These are phyloP conservation scores for Pandemis cinnamomeana DNA, from an alignment of 2,888 invertebrate species.

Conservation along the genomic window DNA sequence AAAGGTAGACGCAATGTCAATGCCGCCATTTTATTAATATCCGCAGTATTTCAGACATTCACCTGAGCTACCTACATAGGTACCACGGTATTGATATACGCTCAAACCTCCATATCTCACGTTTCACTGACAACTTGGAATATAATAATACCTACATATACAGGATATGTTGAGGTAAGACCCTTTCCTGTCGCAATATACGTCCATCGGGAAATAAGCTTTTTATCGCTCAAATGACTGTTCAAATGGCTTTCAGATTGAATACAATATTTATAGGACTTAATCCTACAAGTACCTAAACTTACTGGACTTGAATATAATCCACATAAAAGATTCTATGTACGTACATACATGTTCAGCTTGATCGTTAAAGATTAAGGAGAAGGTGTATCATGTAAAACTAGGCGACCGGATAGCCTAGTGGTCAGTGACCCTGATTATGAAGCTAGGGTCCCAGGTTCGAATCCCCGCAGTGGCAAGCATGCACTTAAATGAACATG, in stretches of 20 bases:
- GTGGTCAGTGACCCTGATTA: too few relatives aligned
- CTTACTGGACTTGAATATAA: neutral
- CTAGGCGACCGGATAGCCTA: too few relatives aligned
- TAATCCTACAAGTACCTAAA: conserved; percentile 10
- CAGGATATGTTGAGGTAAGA: neutral
- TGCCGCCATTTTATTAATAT: conserved; percentile 3
- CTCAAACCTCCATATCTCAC: neutral
- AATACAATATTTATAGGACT: conserved; percentile 14
- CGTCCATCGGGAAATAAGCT: conserved; percentile 36
- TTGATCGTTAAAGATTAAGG: too few relatives aligned
- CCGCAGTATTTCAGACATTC: neutral
- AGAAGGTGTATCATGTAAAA: too few relatives aligned
- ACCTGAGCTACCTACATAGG: neutral
- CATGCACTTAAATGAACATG: too few relatives aligned
- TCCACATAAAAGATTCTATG: neutral
- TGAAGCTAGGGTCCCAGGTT: too few relatives aligned
- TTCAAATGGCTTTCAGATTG: conserved; percentile 31
- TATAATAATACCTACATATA: too few relatives aligned
- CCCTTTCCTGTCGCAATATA: conserved; percentile 9
- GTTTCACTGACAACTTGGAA: neutral
- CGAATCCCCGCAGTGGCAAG: too few relatives aligned
- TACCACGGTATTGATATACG: neutral
- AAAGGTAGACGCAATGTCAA: neutral
- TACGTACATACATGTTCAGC: too few relatives aligned
- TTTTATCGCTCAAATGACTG: conserved; percentile 29